Conservation (phyloP, 2,888 invertebrate genomes). For the Spilosoma lubricipeda region DNA sequence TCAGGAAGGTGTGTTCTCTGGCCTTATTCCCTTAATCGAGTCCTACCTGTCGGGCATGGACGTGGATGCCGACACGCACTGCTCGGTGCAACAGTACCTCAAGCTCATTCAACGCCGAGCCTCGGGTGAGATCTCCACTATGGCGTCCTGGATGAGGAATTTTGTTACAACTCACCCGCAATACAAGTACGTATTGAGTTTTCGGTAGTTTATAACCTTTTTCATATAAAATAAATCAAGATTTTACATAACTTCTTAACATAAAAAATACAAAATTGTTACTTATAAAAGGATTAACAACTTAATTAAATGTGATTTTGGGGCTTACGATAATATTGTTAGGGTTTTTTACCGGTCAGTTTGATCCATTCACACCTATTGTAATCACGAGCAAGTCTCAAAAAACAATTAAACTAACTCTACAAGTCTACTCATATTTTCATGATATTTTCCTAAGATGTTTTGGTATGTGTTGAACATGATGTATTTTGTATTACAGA, state of each 20-base stretch:
- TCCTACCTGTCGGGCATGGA: constrained; percentile 98
- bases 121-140: constrained; percentile 95
- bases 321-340: too few relatives aligned
- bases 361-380: neutral
- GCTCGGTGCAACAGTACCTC: constrained; percentile 98
- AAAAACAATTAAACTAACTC: neutral
- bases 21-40: constrained; percentile 96
- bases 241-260: neutral
- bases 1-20: constrained; percentile 96
- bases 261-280: neutral
- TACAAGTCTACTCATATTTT: neutral
- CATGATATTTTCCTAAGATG: neutral
- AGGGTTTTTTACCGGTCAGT: neutral
- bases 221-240: too few relatives aligned
- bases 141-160: constrained; percentile 97
- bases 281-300: neutral
- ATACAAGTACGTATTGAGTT: constrained; percentile 90
- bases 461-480: neutral
- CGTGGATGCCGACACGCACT: constrained; percentile 99
- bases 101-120: constrained; percentile 95
- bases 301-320: neutral
- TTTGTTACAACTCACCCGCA: constrained; percentile 95
- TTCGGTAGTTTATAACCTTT: neutral
- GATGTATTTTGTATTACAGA: constrained; percentile 74
- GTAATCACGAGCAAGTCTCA: neutral